Evolutionary conservation across 2,888 invertebrate genomes (phyloP), one percentile per base, ranked within the genome.

Genomic region (Tachina lurida): DNA sequence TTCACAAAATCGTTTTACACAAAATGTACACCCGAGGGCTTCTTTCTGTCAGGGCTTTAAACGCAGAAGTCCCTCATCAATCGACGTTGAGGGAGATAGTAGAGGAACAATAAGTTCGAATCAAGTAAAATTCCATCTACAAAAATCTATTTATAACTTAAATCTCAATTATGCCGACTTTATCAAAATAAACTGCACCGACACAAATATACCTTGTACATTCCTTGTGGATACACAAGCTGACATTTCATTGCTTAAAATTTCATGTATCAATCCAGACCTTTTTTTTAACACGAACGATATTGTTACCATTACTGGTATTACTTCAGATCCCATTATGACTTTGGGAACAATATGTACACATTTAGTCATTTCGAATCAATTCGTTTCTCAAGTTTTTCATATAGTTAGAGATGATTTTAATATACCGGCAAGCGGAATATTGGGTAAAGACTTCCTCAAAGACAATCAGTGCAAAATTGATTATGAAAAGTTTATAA

Each of bases 391-490:
- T 22, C 56, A 75, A 74, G 31, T 62, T 49, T 47, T 73, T 45
- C 60, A 73, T 49, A 58, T 73, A 17, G 31, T 60, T 8, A 41
- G 9, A 3, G 62, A 62, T 17, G 73, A 73, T 47, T 73, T 73
- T 19, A 73, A 74, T 52, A 73, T 58, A 10, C 58, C 22, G 22
- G 22, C 22, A 22, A 22, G 22, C 22, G 22, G 22, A 22, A 22
- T 22, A 22, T 3, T 22, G 12, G 58, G 58, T 2, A 73, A 73
- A 31, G 58, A 60, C 13, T 60, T 54, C 41, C 41, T 56, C 13
- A 73, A 73, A 45, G 17, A 43, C 41, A 73, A 73, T 12, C 56
- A 43, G 12, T 74, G 75, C 39, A 75, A 63, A 43, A 52, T 75
- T 19, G 47, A 75, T 22, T 75, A 74, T 52, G 62, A 13, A 19